Evolutionary conservation across 2,113 vertebrate species (phyloP), one percentile per base, ranked within the genome.

Genomic region (Hirundichthys speculiger): DNA sequence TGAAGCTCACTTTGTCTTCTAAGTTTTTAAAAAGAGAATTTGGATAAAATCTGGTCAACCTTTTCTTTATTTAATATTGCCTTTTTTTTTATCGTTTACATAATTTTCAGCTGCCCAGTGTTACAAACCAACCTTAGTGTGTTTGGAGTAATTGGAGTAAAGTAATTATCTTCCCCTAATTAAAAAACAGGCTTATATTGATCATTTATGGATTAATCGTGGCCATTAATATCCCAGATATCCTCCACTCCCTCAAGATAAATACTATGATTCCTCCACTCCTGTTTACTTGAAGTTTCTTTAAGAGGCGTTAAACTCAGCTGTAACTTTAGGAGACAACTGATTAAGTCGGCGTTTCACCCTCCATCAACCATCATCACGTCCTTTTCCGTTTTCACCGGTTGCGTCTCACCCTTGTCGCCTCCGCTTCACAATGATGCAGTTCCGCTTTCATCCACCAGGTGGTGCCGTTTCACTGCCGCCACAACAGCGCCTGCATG

Each of bases 211-310:
- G 43, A 66, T 73, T 53, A 60, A 54, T 64, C 24, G 40, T 48
- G 22, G 2, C 22, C 25, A 25, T 64, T 51, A 6, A 34, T 34
- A 10, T 27, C 3, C 27, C 8, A 8, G 6, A 55, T 40, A 20
- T 49, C 41, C 5, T 10, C 15, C 46, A 43, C 34, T 43, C 21
- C 22, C 43, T 53, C 25, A 22, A 34, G 39, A 45, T 50, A 13
- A 65, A 57, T 53, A 70, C 51, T 18, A 52, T 49, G 56, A 55
- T 62, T 78, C 51, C 66, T 45, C 63, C 59, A 64, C 90, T n/a
- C 84, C 89, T 89, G 78, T 86, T 87, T 89, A 92, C 89, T 91
- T 91, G 90, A 92, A 91, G 73, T 86, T 40, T 61, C 47, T 74
- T 75, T 73, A 57, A 43, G 24, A 16, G 50, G 40, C 10, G 5